phyloP scores from a whole-genome alignment of 2,888 invertebrate genomes.

The Drosophila greeni region DNA sequence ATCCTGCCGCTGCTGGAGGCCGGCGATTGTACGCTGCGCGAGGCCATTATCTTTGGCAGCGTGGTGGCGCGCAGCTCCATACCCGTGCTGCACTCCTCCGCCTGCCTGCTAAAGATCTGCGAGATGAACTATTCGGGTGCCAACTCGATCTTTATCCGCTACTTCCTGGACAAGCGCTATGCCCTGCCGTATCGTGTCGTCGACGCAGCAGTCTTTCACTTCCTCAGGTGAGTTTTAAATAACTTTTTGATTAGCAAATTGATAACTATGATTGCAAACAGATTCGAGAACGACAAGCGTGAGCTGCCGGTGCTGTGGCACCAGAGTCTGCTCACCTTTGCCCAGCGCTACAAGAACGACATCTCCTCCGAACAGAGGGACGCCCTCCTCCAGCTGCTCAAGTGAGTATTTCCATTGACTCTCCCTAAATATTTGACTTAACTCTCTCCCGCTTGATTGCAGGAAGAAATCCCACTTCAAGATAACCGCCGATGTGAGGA shows the following conservation, averaged over 20 bases:
- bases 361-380: slow-evolving; percentile 95
- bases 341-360: slow-evolving; percentile 96
- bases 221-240: slow-evolving; percentile 90
- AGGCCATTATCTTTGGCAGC: slow-evolving; percentile 96
- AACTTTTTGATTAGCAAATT: too few relatives aligned
- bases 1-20: slow-evolving; percentile 87
- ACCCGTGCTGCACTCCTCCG: slow-evolving; percentile 96
- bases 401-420: slow-evolving; percentile 51
- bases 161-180: slow-evolving; percentile 98
- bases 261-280: too few relatives aligned
- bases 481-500: slow-evolving; percentile 87
- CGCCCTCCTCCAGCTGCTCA: slow-evolving; percentile 87
- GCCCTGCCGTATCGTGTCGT: slow-evolving; percentile 96
- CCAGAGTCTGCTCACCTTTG: slow-evolving; percentile 94
- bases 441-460: slow-evolving; percentile 21
- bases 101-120: slow-evolving; percentile 95
- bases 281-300: slow-evolving; percentile 90
- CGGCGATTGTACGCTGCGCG: slow-evolving; percentile 95
- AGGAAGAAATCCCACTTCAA: slow-evolving; percentile 78
- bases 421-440: background rate
- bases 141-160: slow-evolving; percentile 95
- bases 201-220: slow-evolving; percentile 96
- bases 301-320: slow-evolving; percentile 98
- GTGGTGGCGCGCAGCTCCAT: slow-evolving; percentile 94
- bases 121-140: slow-evolving; percentile 99